Evolutionary conservation across 1,140 invertebrate species (phyloP).

Genomic region (Penaeus chinensis): DNA sequence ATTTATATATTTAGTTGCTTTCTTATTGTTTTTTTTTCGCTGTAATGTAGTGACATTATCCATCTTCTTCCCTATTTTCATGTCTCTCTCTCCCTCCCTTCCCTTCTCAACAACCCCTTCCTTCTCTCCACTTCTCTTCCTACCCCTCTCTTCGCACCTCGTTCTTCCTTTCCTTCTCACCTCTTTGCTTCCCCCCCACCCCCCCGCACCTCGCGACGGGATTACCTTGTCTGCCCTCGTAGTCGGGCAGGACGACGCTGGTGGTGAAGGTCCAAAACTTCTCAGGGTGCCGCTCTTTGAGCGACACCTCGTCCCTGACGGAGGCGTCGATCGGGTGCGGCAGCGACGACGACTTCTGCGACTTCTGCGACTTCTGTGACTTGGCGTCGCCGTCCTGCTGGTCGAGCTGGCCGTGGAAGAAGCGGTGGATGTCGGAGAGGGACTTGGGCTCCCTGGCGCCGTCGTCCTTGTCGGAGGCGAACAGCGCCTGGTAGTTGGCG

Average conservation of each 20-base stretch:
- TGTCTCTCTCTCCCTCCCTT: background rate
- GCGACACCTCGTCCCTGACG: slow-evolving; percentile 33
- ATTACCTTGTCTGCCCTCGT: slow-evolving; percentile 21
- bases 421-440: slow-evolving; percentile 26
- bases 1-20: background rate
- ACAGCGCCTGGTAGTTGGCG: slow-evolving; percentile 32
- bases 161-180: background rate
- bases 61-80: background rate
- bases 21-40: background rate
- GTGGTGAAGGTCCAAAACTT: slow-evolving; percentile 58
- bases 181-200: background rate
- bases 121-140: background rate
- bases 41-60: too few relatives aligned
- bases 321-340: slow-evolving; percentile 27
- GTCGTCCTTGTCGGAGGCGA: background rate
- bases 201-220: background rate
- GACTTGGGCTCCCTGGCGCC: background rate
- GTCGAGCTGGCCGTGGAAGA: slow-evolving; percentile 22
- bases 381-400: slow-evolving; percentile 11
- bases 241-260: slow-evolving; percentile 48
- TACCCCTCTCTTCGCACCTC: background rate
- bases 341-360: slow-evolving; percentile 27
- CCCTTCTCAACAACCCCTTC: too few relatives aligned
- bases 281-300: slow-evolving; percentile 38
- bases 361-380: slow-evolving; percentile 35